Evolutionary conservation across 2,113 vertebrate genomes (phyloP), one percentile per base, ranked within the genome.

Genomic region (Aramus guarauna): DNA sequence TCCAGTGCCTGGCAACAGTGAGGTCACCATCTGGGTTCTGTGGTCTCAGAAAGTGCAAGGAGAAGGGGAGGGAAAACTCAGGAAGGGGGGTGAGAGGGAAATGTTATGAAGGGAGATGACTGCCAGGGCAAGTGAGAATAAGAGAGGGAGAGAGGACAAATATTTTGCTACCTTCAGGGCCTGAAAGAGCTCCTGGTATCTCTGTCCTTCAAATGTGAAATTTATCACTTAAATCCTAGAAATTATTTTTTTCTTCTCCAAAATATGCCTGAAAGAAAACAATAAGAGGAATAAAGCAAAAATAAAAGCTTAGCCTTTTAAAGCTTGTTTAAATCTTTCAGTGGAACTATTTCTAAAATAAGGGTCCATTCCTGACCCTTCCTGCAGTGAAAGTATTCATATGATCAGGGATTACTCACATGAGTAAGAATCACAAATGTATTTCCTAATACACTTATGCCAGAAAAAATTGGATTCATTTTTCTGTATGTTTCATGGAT

Each of bases 11-110:
- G 84, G 93, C 91, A 95, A 76, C 36, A 76, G 56, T 16, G 34
- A 96, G 90, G 95, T 84, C 66, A 94, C 87, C 91, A 94, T 85
- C 90, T 91, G 93, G 73, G 87, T 47, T 93, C 74, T 68, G 48
- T 81, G 91, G 93, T 72, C 74, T 93, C 90, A 82, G 60, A 85
- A 96, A 93, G 92, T 60, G 53, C 48, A 90, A 75, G 52, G 29
- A 63, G 71, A 95, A 94, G 69, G 60, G 92, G 77, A 96, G 90
- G 69, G 84, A 85, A 89, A 84, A 82, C 60, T 75, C 73, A 36
- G 77, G 20, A 85, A 85, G 72, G 48, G 58, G 66, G 69, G 68
- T 36, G 71, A 92, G 84, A 94, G 53, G 68, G 67, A 96, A 95
- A 81, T 77, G 36, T 77, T 94, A 78, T 81, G 59, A 92, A 85